Conservation (phyloP, 2,888 invertebrate species). For the Oscheius myriophilus region DNA sequence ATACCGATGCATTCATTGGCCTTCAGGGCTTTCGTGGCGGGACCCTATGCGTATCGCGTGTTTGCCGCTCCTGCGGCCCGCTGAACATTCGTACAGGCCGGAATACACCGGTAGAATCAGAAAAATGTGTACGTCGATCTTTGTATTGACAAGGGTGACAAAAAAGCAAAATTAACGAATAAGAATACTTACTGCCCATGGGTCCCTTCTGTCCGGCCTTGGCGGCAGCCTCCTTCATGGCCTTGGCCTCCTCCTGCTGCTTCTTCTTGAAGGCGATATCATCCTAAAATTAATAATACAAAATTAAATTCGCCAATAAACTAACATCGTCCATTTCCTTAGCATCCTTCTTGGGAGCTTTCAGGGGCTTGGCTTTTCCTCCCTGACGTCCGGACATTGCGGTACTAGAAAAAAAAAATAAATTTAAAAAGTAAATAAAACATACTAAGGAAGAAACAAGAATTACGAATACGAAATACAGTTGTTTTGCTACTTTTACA, state of each 20-base stretch:
- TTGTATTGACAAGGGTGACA: neutral
- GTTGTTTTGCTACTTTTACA: too few relatives aligned
- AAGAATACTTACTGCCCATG: constrained; percentile 42
- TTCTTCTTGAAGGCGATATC: constrained; percentile 69
- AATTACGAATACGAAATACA: constrained; percentile 8
- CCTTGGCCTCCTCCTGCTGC: constrained; percentile 67
- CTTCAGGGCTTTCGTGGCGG: too few relatives aligned
- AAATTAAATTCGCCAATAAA: neutral
- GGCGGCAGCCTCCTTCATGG: constrained; percentile 64
- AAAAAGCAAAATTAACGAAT: neutral
- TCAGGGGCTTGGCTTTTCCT: constrained; percentile 68
- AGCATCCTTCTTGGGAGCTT: constrained; percentile 62
- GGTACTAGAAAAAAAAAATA: constrained; percentile 24
- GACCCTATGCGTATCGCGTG: too few relatives aligned
- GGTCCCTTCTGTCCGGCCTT: constrained; percentile 67
- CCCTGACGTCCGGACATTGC: constrained; percentile 68
- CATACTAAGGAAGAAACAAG: neutral
- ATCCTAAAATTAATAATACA: constrained; percentile 47
- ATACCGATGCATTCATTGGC: too few relatives aligned
- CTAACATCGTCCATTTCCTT: constrained; percentile 60
- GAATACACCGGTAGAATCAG: too few relatives aligned
- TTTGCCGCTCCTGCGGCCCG: too few relatives aligned
- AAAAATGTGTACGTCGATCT: too few relatives aligned
- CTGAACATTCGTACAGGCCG: too few relatives aligned
- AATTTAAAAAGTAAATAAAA: neutral